phyloP scores from a whole-genome alignment of 1,140 invertebrate genomes.

The Whitmania pigra region DNA sequence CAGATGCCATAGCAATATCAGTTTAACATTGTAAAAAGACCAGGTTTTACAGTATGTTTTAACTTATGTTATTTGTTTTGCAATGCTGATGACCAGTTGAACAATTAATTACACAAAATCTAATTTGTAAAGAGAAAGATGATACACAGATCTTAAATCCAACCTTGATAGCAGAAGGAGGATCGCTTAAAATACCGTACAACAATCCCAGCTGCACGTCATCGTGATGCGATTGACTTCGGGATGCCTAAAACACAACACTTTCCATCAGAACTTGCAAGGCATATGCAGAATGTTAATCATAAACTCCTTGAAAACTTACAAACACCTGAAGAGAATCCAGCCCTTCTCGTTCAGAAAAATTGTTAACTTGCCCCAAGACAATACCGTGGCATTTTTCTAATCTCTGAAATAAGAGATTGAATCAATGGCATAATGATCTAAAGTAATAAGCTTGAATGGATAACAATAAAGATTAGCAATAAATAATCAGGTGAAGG shows the following conservation, averaged over 20 bases:
- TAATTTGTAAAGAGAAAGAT: not conserved
- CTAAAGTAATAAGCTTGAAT: not conserved
- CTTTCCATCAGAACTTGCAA: not conserved
- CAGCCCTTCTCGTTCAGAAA: constrained; percentile 83
- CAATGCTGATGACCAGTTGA: constrained; percentile 7
- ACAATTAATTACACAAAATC: not conserved
- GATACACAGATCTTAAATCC: constrained; percentile 17
- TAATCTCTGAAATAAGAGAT: constrained; percentile 61
- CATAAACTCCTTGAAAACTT: constrained; percentile 20
- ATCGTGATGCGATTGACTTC: constrained; percentile 78
- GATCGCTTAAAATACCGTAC: constrained; percentile 75
- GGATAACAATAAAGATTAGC: not conserved
- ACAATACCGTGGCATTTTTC: constrained; percentile 65
- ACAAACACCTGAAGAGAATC: constrained; percentile 75
- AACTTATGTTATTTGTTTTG: constrained; percentile 17
- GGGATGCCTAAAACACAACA: constrained; percentile 47
- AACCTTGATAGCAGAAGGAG: constrained; percentile 61
- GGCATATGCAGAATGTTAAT: not conserved
- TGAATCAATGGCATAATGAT: not conserved
- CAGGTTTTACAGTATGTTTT: not conserved
- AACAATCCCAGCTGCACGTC: constrained; percentile 73
- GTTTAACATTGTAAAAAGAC: not conserved
- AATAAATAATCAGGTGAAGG: not conserved
- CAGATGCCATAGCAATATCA: constrained; percentile 27
- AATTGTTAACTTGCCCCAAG: constrained; percentile 60